Percentiles rank a stretch among this genome's conserved stretches.
Conservation (phyloP, 2,888 invertebrate genomes). For the Steinernema carpocapsae region DNA sequence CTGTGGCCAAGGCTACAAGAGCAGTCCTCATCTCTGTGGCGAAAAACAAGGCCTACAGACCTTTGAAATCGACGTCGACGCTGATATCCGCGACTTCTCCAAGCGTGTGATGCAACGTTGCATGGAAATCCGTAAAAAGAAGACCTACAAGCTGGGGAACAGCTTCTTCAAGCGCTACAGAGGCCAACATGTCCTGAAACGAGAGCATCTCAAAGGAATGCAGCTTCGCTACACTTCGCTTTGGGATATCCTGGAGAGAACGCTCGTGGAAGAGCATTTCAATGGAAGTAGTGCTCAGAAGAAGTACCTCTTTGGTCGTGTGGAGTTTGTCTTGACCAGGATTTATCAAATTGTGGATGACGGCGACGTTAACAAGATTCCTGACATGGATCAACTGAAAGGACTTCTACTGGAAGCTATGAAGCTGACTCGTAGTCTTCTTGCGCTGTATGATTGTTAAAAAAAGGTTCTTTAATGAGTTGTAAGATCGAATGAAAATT, state of each 20-base stretch:
- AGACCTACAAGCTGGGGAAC: background rate
- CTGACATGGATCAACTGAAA: background rate
- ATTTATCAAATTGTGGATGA: background rate
- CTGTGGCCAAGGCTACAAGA: conserved; percentile 17
- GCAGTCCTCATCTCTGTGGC: background rate
- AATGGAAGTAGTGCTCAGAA: background rate
- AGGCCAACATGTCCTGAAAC: background rate
- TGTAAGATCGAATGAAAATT: conserved; percentile 12
- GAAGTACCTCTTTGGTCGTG: background rate
- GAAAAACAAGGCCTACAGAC: background rate
- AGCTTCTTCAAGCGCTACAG: conserved; percentile 24
- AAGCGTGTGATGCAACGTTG: conserved; percentile 1
- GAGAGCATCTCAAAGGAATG: background rate
- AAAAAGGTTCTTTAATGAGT: background rate
- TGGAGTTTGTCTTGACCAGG: conserved; percentile 14
- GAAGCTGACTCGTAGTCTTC: conserved; percentile 6
- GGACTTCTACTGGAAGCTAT: background rate
- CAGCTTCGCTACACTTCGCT: conserved; percentile 5
- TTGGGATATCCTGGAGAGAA: conserved; percentile 1
- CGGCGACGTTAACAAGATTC: background rate
- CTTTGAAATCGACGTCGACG: conserved; percentile 8
- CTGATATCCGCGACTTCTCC: background rate
- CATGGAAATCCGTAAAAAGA: conserved; percentile 21
- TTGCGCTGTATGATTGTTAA: background rate
- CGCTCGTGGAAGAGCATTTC: background rate